Base-by-base conservation (phyloP, 2,113 vertebrate genomes). In the Sander vitreus region DNA sequence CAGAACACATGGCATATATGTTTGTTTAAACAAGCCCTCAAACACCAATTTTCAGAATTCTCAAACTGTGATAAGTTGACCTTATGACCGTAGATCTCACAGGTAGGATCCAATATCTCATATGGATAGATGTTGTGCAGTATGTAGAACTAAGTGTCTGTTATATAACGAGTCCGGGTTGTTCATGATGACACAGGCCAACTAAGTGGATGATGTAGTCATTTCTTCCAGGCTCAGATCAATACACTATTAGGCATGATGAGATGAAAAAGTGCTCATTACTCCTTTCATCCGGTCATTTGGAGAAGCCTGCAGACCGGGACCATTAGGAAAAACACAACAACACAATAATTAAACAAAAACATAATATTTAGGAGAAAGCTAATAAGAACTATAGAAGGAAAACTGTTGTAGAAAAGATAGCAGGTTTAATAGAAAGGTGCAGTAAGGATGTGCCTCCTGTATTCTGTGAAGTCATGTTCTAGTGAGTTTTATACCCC, bases 171-270 rank as follows among this genome's bases (percentile, higher is more conserved):
- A 53, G 50, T 57, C 39, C 0, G 2, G 9, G 55, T 27, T 19
- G 10, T 69, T 59, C 10, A 68, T 50, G 45, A 67, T 75, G 80
- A 85, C 60, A 80, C 65, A n/a, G 73, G 54, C 47, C 36, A 50
- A 25, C 62, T 57, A 60, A 71, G 73, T 12, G 76, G 66, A 77
- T 78, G 77, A 83, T 88, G 84, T 77, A 86, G 75, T 79, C 19
- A 81, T 88, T 86, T 83, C 64, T 84, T 54, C 50, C 27, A 73
- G 60, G 51, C 36, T 71, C 57, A 65, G 76, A 90, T 93, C 82
- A 81, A 89, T 89, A 84, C 21, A 68, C 70, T 76, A 84, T 84
- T 81, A 84, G 64, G 23, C 58, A 60, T 82, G 70, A 86, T 82
- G 77, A 77, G 47, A 83, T 84, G 76, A 85, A 85, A 73, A 59